A percentile compares a stretch with the other conserved stretches of the same genome.
Conservation (phyloP, 2,888 invertebrate species). For the Oxycera nigricornis region DNA sequence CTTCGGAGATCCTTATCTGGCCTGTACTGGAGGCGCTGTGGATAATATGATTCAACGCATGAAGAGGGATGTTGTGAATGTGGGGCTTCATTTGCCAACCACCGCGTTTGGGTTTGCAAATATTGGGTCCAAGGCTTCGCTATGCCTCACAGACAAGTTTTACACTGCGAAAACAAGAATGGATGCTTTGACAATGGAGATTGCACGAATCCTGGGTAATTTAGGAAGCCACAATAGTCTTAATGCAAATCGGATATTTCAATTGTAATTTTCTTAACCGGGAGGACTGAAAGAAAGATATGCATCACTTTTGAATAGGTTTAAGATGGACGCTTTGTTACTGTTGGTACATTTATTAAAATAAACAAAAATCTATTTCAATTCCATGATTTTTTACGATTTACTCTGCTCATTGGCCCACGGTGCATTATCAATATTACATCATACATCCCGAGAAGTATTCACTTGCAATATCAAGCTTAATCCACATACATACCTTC, state of each 20-base stretch:
- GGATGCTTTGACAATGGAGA: not conserved
- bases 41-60: constrained; percentile 5
- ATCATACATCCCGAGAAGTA: no score
- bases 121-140: constrained; percentile 13
- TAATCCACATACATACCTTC: no score
- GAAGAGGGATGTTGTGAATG: constrained; percentile 8
- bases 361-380: no score
- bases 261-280: no score
- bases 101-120: constrained; percentile 8
- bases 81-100: constrained; percentile 7
- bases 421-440: no score
- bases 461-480: no score
- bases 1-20: constrained; percentile 4
- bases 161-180: constrained; percentile 12
- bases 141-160: constrained; percentile 21
- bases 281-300: no score
- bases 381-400: no score
- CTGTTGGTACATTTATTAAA: no score
- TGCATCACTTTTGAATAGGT: no score
- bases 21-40: constrained; percentile 19
- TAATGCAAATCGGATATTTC: not conserved
- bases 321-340: no score
- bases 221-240: not conserved
- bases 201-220: not conserved
- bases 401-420: no score